Percentiles rank a stretch among this genome's conserved stretches.
phyloP scores from a whole-genome alignment of 2,888 invertebrate species.

The Agrotis puta region DNA sequence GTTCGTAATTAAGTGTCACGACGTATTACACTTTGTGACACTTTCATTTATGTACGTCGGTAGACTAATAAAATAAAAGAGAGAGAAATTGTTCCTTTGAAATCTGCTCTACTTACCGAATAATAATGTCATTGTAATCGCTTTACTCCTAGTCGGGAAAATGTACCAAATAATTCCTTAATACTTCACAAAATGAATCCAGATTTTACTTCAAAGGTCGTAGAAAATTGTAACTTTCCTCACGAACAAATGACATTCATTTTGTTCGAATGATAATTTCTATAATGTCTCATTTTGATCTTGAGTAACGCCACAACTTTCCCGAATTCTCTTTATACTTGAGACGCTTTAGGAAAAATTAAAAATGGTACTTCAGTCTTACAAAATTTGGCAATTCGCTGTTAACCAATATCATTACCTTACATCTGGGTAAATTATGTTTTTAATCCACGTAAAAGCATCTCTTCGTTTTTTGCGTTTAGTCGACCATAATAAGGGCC shows the following conservation, averaged over 20 bases:
- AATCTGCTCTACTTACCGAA: background rate
- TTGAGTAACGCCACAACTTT: background rate
- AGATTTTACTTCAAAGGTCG: background rate
- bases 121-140: background rate
- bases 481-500: constrained; percentile 61
- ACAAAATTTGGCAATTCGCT: constrained; percentile 30
- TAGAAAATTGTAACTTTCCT: background rate
- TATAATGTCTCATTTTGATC: constrained; percentile 10
- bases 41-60: constrained; percentile 27
- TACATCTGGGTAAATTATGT: constrained; percentile 48
- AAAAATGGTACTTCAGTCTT: constrained; percentile 19
- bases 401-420: constrained; percentile 32
- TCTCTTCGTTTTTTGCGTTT: constrained; percentile 62
- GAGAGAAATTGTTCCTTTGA: background rate
- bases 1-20: constrained; percentile 45
- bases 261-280: background rate
- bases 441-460: constrained; percentile 70
- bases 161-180: background rate
- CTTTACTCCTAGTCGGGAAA: background rate
- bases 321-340: background rate
- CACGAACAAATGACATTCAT: background rate
- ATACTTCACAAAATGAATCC: background rate
- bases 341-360: constrained; percentile 13
- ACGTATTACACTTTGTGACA: constrained; percentile 29
- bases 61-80: constrained; percentile 1